These are phyloP conservation scores for Himalopsyche japonica DNA, from an alignment of 2,888 invertebrate species.

Conservation along the genomic window DNA sequence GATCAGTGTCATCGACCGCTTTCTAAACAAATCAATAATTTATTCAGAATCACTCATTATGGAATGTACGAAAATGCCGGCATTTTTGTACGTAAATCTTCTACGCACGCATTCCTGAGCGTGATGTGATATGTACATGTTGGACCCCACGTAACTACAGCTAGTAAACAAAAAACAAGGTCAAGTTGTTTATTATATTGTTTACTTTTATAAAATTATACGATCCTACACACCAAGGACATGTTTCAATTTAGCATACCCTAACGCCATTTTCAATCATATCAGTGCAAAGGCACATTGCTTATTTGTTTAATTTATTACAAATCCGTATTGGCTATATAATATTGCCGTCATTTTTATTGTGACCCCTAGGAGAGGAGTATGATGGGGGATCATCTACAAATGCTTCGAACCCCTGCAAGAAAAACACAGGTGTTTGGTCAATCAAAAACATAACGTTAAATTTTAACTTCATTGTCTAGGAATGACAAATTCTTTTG, in stretches of 20 bases:
- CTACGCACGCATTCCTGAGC: background rate
- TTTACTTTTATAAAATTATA: background rate
- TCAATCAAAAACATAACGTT: too few species aligned
- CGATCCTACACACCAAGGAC: background rate
- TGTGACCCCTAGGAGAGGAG: too few species aligned
- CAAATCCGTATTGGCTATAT: too few species aligned
- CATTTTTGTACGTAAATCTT: background rate
- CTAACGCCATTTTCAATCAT: background rate
- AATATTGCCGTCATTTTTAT: too few species aligned
- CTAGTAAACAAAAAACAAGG: conserved; percentile 16
- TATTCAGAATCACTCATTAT: background rate
- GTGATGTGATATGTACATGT: background rate
- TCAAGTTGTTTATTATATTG: background rate
- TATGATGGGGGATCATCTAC: too few species aligned
- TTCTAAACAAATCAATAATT: background rate
- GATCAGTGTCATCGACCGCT: background rate
- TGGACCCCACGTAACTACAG: background rate
- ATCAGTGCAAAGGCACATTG: background rate
- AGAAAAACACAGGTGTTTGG: too few species aligned
- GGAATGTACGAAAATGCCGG: background rate
- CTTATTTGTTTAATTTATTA: too few species aligned
- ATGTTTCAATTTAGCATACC: background rate
- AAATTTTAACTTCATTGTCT: too few species aligned
- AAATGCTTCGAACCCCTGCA: too few species aligned
- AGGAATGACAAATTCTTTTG: too few species aligned